A percentile compares a stretch with the other conserved stretches of the same genome.
Evolutionary conservation across 1,140 invertebrate genomes (phyloP).

Genomic region (Trinorchestia longiramus): DNA sequence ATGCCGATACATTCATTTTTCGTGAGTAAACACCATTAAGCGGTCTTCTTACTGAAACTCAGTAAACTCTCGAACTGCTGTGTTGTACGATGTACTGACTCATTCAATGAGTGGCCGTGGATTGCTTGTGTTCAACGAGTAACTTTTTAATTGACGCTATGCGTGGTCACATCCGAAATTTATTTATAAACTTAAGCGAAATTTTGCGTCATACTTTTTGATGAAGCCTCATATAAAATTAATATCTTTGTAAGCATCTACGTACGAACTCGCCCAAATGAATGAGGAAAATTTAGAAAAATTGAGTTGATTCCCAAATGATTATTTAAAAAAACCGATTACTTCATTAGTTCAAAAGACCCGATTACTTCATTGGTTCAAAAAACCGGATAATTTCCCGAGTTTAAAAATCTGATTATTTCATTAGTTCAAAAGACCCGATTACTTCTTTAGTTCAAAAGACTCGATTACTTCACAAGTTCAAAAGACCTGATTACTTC

Average conservation of each 20-base stretch:
- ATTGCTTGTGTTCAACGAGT: too few species aligned
- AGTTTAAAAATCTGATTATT: neutral
- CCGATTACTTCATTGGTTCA: neutral
- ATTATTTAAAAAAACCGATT: neutral
- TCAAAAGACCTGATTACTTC: too few species aligned
- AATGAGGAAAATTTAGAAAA: neutral
- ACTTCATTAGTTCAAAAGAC: neutral
- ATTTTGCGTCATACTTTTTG: too few species aligned
- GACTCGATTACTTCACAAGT: neutral
- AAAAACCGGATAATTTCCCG: neutral
- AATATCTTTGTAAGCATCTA: too few species aligned
- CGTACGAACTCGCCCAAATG: neutral
- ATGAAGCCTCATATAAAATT: too few species aligned
- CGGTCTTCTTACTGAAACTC: neutral
- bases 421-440: neutral
- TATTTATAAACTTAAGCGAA: too few species aligned
- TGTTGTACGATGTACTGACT: too few species aligned
- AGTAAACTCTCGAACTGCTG: too few species aligned
- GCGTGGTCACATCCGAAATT: too few species aligned
- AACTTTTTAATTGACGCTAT: too few species aligned
- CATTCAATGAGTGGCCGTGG: too few species aligned
- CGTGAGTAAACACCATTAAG: neutral
- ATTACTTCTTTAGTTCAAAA: neutral
- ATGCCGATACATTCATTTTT: neutral
- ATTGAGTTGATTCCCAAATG: neutral